Evolutionary conservation across 2,888 invertebrate genomes (phyloP).

Genomic region (Tanytarsus gracilentus): DNA sequence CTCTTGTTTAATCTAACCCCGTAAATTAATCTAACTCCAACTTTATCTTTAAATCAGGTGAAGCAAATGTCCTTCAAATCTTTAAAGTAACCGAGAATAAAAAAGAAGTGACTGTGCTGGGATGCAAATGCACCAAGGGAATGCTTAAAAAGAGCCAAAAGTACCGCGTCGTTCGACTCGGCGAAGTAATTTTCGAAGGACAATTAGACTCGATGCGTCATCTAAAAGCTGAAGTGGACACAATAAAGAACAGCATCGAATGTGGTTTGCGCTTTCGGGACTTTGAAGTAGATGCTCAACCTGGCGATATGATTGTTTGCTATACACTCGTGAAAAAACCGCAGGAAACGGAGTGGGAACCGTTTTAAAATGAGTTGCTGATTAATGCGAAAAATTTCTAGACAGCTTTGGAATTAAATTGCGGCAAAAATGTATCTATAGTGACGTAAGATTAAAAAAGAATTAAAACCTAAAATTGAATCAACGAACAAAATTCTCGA

Average conservation of each 20-base stretch:
- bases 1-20: not conserved
- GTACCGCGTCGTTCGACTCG: slow-evolving; percentile 60
- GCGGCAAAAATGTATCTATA: no score
- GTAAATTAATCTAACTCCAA: not conserved
- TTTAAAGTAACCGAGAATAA: slow-evolving; percentile 72
- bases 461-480: no score
- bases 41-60: slow-evolving; percentile 48
- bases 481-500: no score
- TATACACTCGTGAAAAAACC: slow-evolving; percentile 56
- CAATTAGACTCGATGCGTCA: slow-evolving; percentile 74
- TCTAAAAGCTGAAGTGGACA: slow-evolving; percentile 76
- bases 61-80: slow-evolving; percentile 75
- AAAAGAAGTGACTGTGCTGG: slow-evolving; percentile 77
- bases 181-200: slow-evolving; percentile 61
- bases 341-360: slow-evolving; percentile 72
- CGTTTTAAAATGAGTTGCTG: no score
- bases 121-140: slow-evolving; percentile 77
- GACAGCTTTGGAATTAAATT: slow-evolving; percentile 67
- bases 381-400: no score
- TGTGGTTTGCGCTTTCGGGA: slow-evolving; percentile 78
- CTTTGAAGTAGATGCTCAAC: slow-evolving; percentile 50
- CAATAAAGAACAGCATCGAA: slow-evolving; percentile 74
- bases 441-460: no score
- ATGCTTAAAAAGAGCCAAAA: slow-evolving; percentile 54
- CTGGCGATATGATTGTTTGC: slow-evolving; percentile 72